These are phyloP conservation scores for Salvelinus alpinus DNA, from an alignment of 2,113 vertebrate species.

Conservation along the genomic window DNA sequence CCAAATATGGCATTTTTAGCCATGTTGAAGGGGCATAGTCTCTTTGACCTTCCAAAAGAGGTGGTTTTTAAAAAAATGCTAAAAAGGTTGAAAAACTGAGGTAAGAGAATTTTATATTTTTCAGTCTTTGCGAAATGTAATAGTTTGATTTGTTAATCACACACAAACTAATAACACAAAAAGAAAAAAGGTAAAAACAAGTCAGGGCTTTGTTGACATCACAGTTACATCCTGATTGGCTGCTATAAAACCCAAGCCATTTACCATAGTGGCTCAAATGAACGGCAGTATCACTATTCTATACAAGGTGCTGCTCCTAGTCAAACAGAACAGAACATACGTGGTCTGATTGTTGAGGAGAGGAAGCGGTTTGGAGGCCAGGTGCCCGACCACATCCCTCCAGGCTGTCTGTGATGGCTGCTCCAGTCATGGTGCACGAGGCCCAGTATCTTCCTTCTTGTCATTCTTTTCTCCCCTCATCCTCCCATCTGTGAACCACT, in stretches of 20 bases:
- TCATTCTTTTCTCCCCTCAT: constrained; percentile 9
- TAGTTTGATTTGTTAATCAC: neutral
- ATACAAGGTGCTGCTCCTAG: neutral
- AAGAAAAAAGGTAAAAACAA: neutral
- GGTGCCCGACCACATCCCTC: neutral
- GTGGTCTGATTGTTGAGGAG: neutral
- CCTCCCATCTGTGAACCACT: constrained; percentile 19
- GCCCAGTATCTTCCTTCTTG: constrained; percentile 6
- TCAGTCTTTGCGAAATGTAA: neutral
- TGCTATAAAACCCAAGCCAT: neutral
- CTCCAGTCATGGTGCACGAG: constrained; percentile 19
- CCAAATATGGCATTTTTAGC: too few species aligned
- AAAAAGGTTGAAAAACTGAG: too few species aligned
- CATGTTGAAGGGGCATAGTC: too few species aligned
- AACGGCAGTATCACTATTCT: neutral
- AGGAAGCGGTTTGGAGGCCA: neutral
- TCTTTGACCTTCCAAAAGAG: too few species aligned
- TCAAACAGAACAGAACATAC: neutral
- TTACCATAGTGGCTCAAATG: neutral
- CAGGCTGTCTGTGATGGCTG: constrained; percentile 2
- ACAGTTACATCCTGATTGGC: neutral
- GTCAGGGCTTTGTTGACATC: neutral
- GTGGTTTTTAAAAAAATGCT: too few species aligned
- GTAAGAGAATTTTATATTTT: neutral
- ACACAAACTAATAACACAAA: neutral